Evolutionary conservation across 2,888 invertebrate species (phyloP).

Genomic region (Ligdia adustata): DNA sequence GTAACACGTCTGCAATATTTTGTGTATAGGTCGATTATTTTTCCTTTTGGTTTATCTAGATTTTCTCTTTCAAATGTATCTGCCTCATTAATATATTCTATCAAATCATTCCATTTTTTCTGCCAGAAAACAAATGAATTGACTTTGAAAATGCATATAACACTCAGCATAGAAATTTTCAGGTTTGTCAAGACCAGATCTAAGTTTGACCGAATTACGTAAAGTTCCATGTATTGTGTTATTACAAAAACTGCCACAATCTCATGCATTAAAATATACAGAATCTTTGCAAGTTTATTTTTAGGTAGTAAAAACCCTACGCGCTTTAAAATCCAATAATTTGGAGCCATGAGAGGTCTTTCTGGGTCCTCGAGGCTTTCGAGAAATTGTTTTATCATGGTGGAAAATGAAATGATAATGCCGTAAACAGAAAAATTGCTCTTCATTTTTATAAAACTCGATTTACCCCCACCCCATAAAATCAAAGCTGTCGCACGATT

Average conservation of each 20-base stretch:
- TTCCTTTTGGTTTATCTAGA: slow-evolving; percentile 41
- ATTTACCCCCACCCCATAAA: slow-evolving; percentile 20
- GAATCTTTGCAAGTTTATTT: slow-evolving; percentile 41
- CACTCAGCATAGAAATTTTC: slow-evolving; percentile 69
- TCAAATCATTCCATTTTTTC: slow-evolving; percentile 56
- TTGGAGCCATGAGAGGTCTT: slow-evolving; percentile 63
- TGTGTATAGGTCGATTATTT: slow-evolving; percentile 60
- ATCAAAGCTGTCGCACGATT: neutral
- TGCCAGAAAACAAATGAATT: slow-evolving; percentile 66
- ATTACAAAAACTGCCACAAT: slow-evolving; percentile 58
- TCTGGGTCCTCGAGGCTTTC: slow-evolving; percentile 54
- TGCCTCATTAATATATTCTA: slow-evolving; percentile 62
- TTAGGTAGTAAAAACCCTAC: slow-evolving; percentile 60
- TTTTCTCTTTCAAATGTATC: slow-evolving; percentile 62
- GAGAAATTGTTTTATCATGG: slow-evolving; percentile 38
- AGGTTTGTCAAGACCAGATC: slow-evolving; percentile 65
- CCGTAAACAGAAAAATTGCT: slow-evolving; percentile 12
- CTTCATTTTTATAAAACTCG: slow-evolving; percentile 35
- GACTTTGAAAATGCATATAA: slow-evolving; percentile 62
- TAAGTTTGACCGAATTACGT: slow-evolving; percentile 59
- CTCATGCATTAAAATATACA: slow-evolving; percentile 54
- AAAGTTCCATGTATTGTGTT: slow-evolving; percentile 66
- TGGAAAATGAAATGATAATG: slow-evolving; percentile 21
- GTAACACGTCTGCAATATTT: slow-evolving; percentile 61
- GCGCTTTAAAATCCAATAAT: slow-evolving; percentile 59